phyloP scores from a whole-genome alignment of 1,140 invertebrate genomes.

The Drosophila ambigua region DNA sequence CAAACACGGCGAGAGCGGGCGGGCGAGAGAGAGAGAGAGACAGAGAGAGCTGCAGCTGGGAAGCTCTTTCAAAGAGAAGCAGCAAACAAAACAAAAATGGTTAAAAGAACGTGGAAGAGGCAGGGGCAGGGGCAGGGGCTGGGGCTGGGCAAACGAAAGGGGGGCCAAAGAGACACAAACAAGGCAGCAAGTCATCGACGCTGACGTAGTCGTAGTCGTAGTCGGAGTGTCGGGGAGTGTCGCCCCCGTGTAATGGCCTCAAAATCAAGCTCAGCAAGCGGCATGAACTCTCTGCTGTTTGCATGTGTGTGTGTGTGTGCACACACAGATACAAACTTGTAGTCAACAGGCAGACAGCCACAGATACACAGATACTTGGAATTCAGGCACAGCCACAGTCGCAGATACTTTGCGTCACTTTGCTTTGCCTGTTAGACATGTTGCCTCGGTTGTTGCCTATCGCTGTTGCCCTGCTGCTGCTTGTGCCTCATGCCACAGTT shows the following conservation, averaged over 20 bases:
- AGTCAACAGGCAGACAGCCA: conserved; percentile 56
- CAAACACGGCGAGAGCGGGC: conserved; percentile 45
- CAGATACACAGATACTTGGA: conserved; percentile 41
- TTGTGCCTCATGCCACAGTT: conserved; percentile 53
- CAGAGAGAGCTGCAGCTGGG: background rate
- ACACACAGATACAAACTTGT: conserved; percentile 43
- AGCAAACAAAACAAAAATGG: conserved; percentile 61
- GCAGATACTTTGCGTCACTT: conserved; percentile 71
- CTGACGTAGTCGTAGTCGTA: conserved; percentile 29
- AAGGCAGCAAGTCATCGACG: conserved; percentile 43
- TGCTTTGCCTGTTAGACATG: conserved; percentile 53
- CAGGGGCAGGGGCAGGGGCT: background rate
- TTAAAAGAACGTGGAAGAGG: conserved; percentile 19
- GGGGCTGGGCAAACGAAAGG: conserved; percentile 12
- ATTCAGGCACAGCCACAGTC: conserved; percentile 30
- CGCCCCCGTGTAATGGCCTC: conserved; percentile 69
- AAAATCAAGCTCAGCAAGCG: conserved; percentile 71
- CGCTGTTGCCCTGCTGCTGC: background rate
- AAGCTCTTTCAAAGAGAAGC: conserved; percentile 33
- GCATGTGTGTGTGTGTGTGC: background rate
- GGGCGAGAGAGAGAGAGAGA: background rate
- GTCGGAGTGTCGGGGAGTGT: background rate
- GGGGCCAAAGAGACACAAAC: conserved; percentile 32
- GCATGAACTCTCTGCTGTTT: conserved; percentile 67
- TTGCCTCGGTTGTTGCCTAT: conserved; percentile 31